Conservation (phyloP, 2,888 invertebrate genomes). For the Phania funesta region DNA sequence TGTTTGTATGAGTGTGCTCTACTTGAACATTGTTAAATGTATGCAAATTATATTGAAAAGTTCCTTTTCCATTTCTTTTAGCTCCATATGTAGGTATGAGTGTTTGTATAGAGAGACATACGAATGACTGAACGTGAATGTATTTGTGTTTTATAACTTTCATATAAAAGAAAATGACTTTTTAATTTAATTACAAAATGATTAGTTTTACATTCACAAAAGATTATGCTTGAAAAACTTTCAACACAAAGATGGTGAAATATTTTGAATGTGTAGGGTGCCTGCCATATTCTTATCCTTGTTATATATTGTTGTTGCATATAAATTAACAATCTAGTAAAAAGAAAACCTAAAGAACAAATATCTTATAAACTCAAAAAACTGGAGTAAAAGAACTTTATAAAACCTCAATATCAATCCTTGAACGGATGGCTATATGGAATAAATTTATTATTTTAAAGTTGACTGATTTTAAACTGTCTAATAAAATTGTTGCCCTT, state of each 20-base stretch:
- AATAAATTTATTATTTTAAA: constrained; percentile 11
- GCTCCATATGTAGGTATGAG: constrained; percentile 7
- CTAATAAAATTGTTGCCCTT: background rate
- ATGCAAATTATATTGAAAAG: constrained; percentile 67
- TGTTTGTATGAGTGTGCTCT: constrained; percentile 1
- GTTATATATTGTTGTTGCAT: constrained; percentile 7
- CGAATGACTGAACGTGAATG: background rate
- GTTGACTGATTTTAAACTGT: constrained; percentile 15
- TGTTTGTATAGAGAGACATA: background rate
- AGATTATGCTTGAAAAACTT: constrained; percentile 61
- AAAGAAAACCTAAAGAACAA: constrained; percentile 9
- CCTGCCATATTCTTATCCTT: constrained; percentile 51
- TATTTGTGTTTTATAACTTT: constrained; percentile 57
- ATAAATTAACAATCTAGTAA: constrained; percentile 15
- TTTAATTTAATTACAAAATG: constrained; percentile 68
- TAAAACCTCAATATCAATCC: constrained; percentile 16
- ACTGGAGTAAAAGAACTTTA: background rate
- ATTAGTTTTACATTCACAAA: constrained; percentile 66
- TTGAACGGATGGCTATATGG: background rate
- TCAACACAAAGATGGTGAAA: constrained; percentile 50
- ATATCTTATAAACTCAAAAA: constrained; percentile 5
- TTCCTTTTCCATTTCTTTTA: constrained; percentile 56
- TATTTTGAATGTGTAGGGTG: constrained; percentile 36
- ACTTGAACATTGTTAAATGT: constrained; percentile 59
- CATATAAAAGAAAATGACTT: constrained; percentile 65